Percentiles rank a stretch among this genome's conserved stretches.
phyloP scores from a whole-genome alignment of 2,888 invertebrate genomes.

The Dasypogon diadema region DNA sequence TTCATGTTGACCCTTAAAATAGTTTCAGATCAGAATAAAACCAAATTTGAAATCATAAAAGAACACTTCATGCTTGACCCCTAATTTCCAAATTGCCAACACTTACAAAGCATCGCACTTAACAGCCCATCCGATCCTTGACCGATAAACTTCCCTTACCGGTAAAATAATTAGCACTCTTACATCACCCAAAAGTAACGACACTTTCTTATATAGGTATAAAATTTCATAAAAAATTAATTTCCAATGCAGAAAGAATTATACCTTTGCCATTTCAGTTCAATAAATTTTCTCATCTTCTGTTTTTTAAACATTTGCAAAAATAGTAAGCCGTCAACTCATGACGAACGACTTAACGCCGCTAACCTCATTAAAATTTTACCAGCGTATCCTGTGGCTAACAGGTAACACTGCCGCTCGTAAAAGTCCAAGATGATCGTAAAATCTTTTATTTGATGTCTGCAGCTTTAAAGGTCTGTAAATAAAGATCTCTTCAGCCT shows the following conservation, averaged over 20 bases:
- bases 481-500: conserved; percentile 40
- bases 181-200: neutral
- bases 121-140: too few species aligned
- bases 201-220: neutral
- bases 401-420: conserved; percentile 30
- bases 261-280: neutral
- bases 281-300: conserved; percentile 5
- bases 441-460: conserved; percentile 50
- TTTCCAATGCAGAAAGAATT: neutral
- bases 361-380: conserved; percentile 44
- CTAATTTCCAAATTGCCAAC: too few species aligned
- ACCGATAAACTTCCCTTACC: too few species aligned
- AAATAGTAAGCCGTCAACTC: conserved; percentile 24
- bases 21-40: too few species aligned
- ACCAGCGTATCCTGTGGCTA: conserved; percentile 27
- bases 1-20: too few species aligned
- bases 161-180: too few species aligned
- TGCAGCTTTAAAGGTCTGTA: conserved; percentile 16
- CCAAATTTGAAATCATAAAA: too few species aligned
- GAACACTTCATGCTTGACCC: too few species aligned
- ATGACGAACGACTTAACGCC: conserved; percentile 49
- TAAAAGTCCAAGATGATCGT: conserved; percentile 43
- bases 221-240: neutral
- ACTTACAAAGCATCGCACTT: too few species aligned
- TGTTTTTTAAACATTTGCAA: neutral